A percentile compares a stretch with the other conserved stretches of the same genome.
phyloP scores from a whole-genome alignment of 2,113 vertebrate genomes.

The Cygnus atratus region DNA sequence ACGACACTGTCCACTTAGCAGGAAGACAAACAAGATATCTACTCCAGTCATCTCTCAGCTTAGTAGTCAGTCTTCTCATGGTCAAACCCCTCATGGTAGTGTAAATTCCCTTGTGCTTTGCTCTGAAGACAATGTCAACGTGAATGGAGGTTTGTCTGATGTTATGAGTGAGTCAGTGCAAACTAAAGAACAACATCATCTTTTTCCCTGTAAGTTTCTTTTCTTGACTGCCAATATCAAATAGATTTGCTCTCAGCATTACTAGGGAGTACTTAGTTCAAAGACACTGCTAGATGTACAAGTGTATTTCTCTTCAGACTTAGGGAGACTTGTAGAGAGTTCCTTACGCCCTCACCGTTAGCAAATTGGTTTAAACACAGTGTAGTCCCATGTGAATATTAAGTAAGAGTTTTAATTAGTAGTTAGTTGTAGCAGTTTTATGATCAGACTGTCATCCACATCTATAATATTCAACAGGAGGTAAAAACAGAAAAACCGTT shows the following conservation, averaged over 20 bases:
- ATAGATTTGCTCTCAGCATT: not conserved
- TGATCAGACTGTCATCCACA: not conserved
- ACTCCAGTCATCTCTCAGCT: conserved; percentile 35
- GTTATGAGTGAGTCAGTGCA: conserved; percentile 16
- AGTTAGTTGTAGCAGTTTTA: not conserved
- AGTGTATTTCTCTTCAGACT: not conserved
- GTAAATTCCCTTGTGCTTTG: conserved; percentile 42
- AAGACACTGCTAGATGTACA: not conserved
- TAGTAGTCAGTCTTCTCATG: conserved; percentile 61
- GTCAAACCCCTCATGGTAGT: conserved; percentile 63
- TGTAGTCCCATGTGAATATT: not conserved
- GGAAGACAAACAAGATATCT: not conserved
- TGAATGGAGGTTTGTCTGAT: not conserved
- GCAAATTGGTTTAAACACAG: not conserved
- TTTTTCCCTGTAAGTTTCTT: conserved; percentile 72
- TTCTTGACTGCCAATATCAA: not conserved
- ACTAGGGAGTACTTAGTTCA: not conserved
- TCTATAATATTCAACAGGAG: not conserved
- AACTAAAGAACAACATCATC: conserved; percentile 38
- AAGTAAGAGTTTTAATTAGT: not conserved
- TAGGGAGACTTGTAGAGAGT: not conserved
- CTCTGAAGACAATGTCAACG: conserved; percentile 47
- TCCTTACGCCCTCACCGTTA: not conserved
- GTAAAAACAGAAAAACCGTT: not conserved
- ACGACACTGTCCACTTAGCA: not conserved